Conservation (phyloP, 2,888 invertebrate species). For the Odontocolon sp. region DNA sequence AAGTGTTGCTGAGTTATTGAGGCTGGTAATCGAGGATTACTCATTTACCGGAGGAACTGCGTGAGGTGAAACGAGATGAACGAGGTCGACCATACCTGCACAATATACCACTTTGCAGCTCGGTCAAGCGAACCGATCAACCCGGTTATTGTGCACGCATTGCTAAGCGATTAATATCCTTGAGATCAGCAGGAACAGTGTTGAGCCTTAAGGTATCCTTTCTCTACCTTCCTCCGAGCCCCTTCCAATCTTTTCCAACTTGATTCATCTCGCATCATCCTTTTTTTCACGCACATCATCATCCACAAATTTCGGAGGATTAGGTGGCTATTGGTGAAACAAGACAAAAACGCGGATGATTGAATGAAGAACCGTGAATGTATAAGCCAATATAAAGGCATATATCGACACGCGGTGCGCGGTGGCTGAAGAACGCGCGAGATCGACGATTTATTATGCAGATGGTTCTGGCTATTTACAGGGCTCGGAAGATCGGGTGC, state of each 20-base stretch:
- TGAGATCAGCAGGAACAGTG: conserved; percentile 49
- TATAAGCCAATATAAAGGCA: conserved; percentile 47
- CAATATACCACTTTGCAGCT: conserved; percentile 33
- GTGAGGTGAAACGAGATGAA: conserved; percentile 60
- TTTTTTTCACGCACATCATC: background rate
- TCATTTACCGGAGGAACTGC: conserved; percentile 35
- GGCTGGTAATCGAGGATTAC: conserved; percentile 26
- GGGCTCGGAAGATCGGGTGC: conserved; percentile 62
- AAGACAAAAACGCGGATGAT: background rate
- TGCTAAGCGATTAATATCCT: conserved; percentile 72
- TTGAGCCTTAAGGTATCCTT: conserved; percentile 44
- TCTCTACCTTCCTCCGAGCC: conserved; percentile 31
- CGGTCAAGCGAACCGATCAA: conserved; percentile 68
- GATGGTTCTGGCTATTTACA: conserved; percentile 65
- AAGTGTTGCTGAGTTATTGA: conserved; percentile 40
- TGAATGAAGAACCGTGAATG: background rate
- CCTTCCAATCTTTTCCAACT: too few species aligned
- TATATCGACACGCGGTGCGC: conserved; percentile 42
- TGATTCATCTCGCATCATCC: background rate
- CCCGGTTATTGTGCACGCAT: conserved; percentile 73
- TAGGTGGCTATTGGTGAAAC: background rate
- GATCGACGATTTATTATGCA: conserved; percentile 67
- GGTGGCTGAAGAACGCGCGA: conserved; percentile 36
- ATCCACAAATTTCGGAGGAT: background rate
- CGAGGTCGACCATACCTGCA: conserved; percentile 50